phyloP scores from a whole-genome alignment of 2,113 vertebrate species.

The Nibea albiflora region DNA sequence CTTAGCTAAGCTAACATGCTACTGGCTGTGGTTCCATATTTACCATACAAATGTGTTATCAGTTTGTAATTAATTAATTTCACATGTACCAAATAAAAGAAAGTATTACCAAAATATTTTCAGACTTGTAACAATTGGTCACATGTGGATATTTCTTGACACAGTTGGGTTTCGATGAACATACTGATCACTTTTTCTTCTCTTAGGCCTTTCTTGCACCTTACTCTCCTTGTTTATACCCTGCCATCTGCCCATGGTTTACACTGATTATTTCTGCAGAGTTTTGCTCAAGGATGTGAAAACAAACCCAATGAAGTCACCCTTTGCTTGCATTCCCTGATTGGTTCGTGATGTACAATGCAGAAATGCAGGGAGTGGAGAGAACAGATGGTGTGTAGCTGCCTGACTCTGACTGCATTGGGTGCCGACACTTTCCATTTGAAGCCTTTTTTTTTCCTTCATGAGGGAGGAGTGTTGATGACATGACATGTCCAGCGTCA shows the following conservation, averaged over 20 bases:
- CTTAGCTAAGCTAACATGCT: not conserved
- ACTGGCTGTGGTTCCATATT: too few species aligned
- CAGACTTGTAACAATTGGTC: not conserved
- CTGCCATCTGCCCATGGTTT: constrained; percentile 8
- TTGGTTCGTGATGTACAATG: constrained; percentile 32
- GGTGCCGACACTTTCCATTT: constrained; percentile 48
- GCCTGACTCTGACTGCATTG: constrained; percentile 19
- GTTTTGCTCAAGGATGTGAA: constrained; percentile 37
- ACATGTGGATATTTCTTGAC: not conserved
- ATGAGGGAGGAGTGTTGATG: constrained; percentile 50
- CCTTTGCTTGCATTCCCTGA: not conserved
- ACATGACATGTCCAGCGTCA: constrained; percentile 48
- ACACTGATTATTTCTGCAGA: not conserved
- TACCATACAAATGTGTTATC: not conserved
- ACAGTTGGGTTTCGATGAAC: too few species aligned
- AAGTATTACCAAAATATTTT: not conserved
- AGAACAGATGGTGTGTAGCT: constrained; percentile 56
- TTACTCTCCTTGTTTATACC: constrained; percentile 4
- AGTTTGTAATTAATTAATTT: not conserved
- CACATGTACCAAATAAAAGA: not conserved
- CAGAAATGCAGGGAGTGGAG: constrained; percentile 11
- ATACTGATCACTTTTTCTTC: not conserved
- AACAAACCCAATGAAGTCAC: constrained; percentile 35
- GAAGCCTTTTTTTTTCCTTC: constrained; percentile 20
- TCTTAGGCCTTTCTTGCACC: not conserved